phyloP scores from a whole-genome alignment of 2,113 vertebrate species.

The Tringa solitaria region DNA sequence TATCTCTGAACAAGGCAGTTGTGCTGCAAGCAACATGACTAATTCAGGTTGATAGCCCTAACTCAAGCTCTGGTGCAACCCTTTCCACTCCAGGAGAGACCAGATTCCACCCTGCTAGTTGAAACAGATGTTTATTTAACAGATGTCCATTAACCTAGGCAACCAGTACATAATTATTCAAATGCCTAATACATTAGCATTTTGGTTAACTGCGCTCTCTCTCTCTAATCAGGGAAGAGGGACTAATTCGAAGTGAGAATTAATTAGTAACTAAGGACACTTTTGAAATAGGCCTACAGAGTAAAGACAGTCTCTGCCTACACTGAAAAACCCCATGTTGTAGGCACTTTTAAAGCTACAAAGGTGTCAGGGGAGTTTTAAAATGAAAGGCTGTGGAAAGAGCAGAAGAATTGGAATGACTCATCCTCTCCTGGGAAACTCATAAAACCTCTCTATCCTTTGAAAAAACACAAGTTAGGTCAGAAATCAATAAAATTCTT shows the following conservation, averaged over 20 bases:
- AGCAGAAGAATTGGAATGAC: not conserved
- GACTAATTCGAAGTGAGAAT: not conserved
- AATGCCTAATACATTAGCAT: not conserved
- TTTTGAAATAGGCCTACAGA: not conserved
- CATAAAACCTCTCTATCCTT: not conserved
- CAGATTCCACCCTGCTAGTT: not conserved
- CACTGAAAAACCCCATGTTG: not conserved
- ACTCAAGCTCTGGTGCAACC: not conserved
- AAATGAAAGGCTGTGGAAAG: not conserved
- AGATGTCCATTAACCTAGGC: not conserved
- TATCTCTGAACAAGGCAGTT: not conserved
- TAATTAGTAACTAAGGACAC: not conserved
- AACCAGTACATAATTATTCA: not conserved
- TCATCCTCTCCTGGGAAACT: slow-evolving; percentile 2
- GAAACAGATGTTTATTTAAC: not conserved
- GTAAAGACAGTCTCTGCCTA: not conserved
- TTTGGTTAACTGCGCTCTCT: not conserved
- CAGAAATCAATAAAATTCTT: not conserved
- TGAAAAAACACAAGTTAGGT: not conserved
- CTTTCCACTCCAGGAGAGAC: not conserved
- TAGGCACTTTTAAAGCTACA: not conserved
- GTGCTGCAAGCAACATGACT: not conserved
- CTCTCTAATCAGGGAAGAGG: not conserved
- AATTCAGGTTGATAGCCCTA: not conserved
- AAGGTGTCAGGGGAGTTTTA: not conserved